These are phyloP conservation scores for Agrotis clavis DNA, from an alignment of 2,888 invertebrate species.

Conservation along the genomic window DNA sequence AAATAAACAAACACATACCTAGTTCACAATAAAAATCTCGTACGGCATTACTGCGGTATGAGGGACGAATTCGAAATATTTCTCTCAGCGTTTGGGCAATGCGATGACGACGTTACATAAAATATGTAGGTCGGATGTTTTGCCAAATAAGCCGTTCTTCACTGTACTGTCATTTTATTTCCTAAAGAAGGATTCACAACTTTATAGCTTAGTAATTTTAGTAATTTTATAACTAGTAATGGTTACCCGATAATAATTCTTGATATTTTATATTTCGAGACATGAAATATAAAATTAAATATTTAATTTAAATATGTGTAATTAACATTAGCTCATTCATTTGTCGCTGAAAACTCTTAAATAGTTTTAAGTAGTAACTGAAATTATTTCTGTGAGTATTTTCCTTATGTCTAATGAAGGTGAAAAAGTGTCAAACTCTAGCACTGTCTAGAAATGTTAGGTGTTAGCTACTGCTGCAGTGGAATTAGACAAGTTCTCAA, in stretches of 20 bases:
- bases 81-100: slow-evolving; percentile 55
- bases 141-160: slow-evolving; percentile 68
- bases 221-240: no score
- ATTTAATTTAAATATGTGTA: no score
- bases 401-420: no score
- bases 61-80: slow-evolving; percentile 74
- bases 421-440: not conserved
- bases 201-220: no score
- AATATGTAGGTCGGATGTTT: slow-evolving; percentile 69
- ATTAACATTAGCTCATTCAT: not conserved
- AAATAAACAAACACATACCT: slow-evolving; percentile 73
- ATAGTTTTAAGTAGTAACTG: not conserved
- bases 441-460: no score
- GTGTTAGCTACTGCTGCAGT: no score
- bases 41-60: slow-evolving; percentile 70
- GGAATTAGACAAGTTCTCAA: no score
- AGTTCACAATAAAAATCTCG: slow-evolving; percentile 69
- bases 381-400: no score
- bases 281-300: no score
- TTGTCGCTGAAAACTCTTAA: not conserved
- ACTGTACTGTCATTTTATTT: slow-evolving; percentile 26
- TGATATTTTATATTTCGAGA: no score
- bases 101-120: slow-evolving; percentile 60
- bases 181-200: slow-evolving; percentile 11
- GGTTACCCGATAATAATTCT: no score